Evolutionary conservation across 2,113 vertebrate genomes (phyloP), one percentile per base, ranked within the genome.

Genomic region (Rhea americana): DNA sequence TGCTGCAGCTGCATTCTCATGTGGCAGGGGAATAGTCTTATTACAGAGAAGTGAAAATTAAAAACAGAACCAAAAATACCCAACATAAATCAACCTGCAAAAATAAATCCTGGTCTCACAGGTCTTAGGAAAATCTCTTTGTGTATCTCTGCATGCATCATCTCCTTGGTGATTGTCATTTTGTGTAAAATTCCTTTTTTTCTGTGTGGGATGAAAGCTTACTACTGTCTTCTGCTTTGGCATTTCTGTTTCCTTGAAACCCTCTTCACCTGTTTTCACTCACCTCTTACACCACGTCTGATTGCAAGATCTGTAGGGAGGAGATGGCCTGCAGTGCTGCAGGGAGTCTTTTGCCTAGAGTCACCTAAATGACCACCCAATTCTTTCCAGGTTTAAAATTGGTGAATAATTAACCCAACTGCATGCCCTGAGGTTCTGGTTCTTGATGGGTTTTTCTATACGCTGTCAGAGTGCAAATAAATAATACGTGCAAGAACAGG

Each of bases 401-500:
- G 83, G 83, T 92, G 92, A 94, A 76, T 89, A 92, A 91, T 82
- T 28, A 91, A 80, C 45, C 66, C n/a, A 55, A 67, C 58, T 82
- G 85, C 55, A 21, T 59, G 84, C 78, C 71, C 66, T 4, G 7
- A 59, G 82, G 78, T 70, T 89, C 72, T 85, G 78, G 53, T 85
- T 87, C 87, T 91, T 96, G 84, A 87, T 92, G 62, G 59, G 18
- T 85, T 94, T 94, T 82, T 78, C 59, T 67, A 87, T 74, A 71
- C 53, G 67, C 89, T 91, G 87, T 86, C 91, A 93, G 66, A 67
- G 15, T 72, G 70, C 72, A 93, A 93, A 93, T 94, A 88, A 94
- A 91, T 75, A 96, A 89, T 65, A 93, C 65, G 76, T 91, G 32
- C 61, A 85, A 82, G 79, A 35, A 82, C 85, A 48, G 39, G 68